Percentiles rank a stretch among this genome's conserved stretches.
These are phyloP conservation scores for Morphnarchus princeps DNA, from an alignment of 2,113 vertebrate species.

Conservation along the genomic window DNA sequence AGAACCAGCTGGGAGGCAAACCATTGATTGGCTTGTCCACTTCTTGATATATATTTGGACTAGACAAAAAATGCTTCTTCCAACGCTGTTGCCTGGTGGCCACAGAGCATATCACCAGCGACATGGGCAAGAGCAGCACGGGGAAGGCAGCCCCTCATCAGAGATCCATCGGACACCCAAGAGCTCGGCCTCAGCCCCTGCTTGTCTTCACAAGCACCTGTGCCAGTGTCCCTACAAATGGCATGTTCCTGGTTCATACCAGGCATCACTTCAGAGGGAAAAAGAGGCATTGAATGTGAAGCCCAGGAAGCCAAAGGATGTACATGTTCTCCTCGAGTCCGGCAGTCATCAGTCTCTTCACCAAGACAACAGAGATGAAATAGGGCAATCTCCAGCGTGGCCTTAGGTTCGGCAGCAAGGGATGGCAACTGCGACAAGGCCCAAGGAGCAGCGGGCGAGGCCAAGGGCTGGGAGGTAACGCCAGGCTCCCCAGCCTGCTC, in stretches of 20 bases:
- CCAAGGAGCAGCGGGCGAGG: accelerated
- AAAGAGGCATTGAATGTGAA: slow-evolving; percentile 20
- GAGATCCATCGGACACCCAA: accelerated
- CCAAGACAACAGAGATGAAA: not conserved
- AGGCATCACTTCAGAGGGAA: not conserved
- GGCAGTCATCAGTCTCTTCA: not conserved
- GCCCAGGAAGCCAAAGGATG: not conserved
- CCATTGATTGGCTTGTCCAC: not conserved
- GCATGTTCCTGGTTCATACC: accelerated
- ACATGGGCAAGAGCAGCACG: accelerated
- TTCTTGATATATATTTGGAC: not conserved
- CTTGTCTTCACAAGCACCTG: not conserved
- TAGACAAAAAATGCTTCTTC: not conserved
- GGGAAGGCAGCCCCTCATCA: not conserved
- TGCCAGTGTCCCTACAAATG: not conserved
- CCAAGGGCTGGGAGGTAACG: accelerated
- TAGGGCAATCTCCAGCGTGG: accelerated
- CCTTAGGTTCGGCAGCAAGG: accelerated
- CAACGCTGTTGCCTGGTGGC: not conserved
- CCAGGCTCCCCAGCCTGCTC: accelerated
- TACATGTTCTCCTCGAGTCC: not conserved
- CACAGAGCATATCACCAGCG: accelerated
- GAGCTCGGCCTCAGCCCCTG: not conserved
- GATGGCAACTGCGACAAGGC: accelerated
- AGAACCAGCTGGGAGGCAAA: not conserved